Percentiles rank a stretch among this genome's conserved stretches.
Evolutionary conservation across 2,113 vertebrate species (phyloP).

Genomic region (Suricata suricatta): DNA sequence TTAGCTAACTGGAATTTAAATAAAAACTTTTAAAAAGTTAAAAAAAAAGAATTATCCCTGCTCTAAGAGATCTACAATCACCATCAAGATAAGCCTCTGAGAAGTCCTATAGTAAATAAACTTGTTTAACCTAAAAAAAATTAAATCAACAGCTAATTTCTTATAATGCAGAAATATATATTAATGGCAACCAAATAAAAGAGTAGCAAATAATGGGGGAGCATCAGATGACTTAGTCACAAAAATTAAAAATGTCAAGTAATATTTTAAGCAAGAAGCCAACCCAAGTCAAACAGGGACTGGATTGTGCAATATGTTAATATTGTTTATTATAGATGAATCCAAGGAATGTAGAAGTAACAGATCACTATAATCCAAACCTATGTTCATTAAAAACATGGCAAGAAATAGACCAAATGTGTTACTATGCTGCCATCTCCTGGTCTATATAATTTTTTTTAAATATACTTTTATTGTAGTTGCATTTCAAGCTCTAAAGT

Average conservation of each 20-base stretch:
- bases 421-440: conserved; percentile 63
- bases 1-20: too few species aligned
- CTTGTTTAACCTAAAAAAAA: too few species aligned
- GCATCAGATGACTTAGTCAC: neutral
- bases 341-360: neutral
- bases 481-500: neutral
- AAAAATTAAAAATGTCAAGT: neutral
- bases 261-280: neutral
- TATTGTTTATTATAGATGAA: neutral
- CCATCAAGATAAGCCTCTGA: too few species aligned
- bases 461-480: neutral
- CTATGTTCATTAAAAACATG: neutral
- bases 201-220: neutral
- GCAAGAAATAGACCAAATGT: neutral
- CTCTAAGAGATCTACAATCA: too few species aligned
- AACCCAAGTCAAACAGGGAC: neutral
- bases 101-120: too few species aligned
- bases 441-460: conserved; percentile 48
- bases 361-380: neutral
- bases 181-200: neutral
- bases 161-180: neutral
- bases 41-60: too few species aligned
- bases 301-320: neutral
- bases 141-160: neutral
- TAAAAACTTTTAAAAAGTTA: too few species aligned